phyloP scores from a whole-genome alignment of 2,113 vertebrate species.

The Strigops habroptila region DNA sequence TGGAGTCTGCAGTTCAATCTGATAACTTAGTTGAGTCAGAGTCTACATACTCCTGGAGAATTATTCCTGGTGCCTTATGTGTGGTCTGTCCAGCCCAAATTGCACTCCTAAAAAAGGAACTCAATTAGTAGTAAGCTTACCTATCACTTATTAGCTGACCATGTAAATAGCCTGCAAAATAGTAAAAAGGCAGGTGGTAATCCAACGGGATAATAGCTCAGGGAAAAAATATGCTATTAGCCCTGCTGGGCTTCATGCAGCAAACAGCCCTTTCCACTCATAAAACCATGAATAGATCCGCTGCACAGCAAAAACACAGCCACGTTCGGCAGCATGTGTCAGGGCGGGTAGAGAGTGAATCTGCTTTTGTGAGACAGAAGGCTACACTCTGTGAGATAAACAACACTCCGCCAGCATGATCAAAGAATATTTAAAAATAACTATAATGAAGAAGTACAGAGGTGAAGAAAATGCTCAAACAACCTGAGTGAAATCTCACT shows the following conservation, averaged over 20 bases:
- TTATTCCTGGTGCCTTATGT: neutral
- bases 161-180: conserved; percentile 60
- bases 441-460: neutral
- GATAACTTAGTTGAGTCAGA: neutral
- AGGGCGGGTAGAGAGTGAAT: conserved; percentile 36
- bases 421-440: conserved; percentile 33
- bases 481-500: neutral
- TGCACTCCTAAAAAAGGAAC: neutral
- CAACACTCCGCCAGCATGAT: neutral
- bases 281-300: conserved; percentile 44
- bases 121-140: conserved; percentile 60
- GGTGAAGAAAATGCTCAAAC: neutral
- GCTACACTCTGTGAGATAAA: conserved; percentile 21
- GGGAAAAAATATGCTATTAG: conserved; percentile 61
- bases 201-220: conserved; percentile 63
- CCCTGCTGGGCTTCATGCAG: conserved; percentile 52
- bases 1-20: neutral
- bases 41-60: neutral
- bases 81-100: conserved; percentile 24
- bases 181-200: conserved; percentile 62
- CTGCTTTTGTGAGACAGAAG: conserved; percentile 51
- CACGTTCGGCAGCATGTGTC: conserved; percentile 11
- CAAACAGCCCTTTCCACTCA: conserved; percentile 56
- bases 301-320: conserved; percentile 40
- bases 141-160: conserved; percentile 66